A percentile compares a stretch with the other conserved stretches of the same genome.
Evolutionary conservation across 2,797 vertebrate species (phyloP).

Genomic region (Cephalopachus bancanus): DNA sequence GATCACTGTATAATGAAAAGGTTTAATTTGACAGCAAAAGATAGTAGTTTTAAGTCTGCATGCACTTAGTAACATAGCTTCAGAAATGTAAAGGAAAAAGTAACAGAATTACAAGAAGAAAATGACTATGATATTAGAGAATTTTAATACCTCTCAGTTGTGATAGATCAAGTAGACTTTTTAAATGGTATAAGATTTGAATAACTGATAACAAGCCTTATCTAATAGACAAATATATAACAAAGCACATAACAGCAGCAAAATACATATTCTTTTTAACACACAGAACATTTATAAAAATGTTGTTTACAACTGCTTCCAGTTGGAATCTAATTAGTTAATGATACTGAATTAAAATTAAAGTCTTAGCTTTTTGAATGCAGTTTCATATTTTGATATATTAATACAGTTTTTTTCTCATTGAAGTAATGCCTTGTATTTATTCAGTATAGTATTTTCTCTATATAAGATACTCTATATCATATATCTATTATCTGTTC

Average conservation of each 20-base stretch:
- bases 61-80: neutral
- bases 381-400: constrained; percentile 8
- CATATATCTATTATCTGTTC: neutral
- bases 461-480: neutral
- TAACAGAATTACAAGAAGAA: neutral
- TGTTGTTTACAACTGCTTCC: neutral
- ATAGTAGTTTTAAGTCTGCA: neutral
- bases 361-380: constrained; percentile 30
- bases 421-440: constrained; percentile 52
- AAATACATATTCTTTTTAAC: neutral
- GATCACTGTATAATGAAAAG: neutral
- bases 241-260: neutral
- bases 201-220: neutral
- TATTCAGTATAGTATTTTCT: constrained; percentile 21
- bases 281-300: neutral
- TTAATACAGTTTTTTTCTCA: constrained; percentile 12
- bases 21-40: neutral
- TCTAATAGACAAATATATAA: neutral
- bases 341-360: constrained; percentile 45
- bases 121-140: neutral
- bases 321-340: neutral
- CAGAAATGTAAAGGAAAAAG: neutral
- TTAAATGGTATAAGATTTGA: neutral
- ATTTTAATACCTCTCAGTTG: neutral
- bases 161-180: neutral